A percentile compares a stretch with the other conserved stretches of the same genome.
Conservation (phyloP, 1,140 invertebrate genomes). For the Tetranychus cinnabarinus region DNA sequence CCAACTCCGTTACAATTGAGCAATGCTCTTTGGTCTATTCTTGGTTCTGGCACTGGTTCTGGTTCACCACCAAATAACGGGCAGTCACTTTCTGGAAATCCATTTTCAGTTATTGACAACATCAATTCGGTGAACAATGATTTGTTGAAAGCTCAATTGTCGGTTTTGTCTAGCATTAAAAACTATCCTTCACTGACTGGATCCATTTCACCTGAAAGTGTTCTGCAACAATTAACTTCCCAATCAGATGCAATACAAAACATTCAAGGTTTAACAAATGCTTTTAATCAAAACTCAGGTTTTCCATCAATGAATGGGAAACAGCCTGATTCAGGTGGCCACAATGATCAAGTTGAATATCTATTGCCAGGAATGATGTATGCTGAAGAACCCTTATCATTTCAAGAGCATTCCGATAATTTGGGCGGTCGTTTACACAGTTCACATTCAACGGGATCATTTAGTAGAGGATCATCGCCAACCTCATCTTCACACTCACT, state of each 20-base stretch:
- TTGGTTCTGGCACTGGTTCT: slow-evolving; percentile 2
- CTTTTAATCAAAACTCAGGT: neutral
- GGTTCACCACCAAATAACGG: neutral
- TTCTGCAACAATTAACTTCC: slow-evolving; percentile 6
- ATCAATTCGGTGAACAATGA: slow-evolving; percentile 3
- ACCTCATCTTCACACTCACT: neutral
- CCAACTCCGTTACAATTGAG: slow-evolving; percentile 11
- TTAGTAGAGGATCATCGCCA: neutral
- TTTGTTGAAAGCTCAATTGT: slow-evolving; percentile 6
- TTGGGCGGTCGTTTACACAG: neutral
- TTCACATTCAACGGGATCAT: neutral
- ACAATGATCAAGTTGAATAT: neutral
- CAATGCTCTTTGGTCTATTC: slow-evolving; percentile 13
- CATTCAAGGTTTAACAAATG: neutral
- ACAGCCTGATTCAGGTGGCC: neutral
- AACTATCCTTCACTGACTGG: slow-evolving; percentile 10
- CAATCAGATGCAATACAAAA: neutral
- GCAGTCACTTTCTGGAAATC: neutral
- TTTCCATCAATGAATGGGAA: neutral
- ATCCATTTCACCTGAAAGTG: slow-evolving; percentile 10
- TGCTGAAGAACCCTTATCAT: neutral
- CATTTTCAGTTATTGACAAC: neutral
- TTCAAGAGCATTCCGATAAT: neutral
- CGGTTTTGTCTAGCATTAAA: slow-evolving; percentile 8
- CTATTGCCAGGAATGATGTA: neutral